These are phyloP conservation scores for Elegia similella DNA, from an alignment of 2,888 invertebrate species.

Conservation along the genomic window DNA sequence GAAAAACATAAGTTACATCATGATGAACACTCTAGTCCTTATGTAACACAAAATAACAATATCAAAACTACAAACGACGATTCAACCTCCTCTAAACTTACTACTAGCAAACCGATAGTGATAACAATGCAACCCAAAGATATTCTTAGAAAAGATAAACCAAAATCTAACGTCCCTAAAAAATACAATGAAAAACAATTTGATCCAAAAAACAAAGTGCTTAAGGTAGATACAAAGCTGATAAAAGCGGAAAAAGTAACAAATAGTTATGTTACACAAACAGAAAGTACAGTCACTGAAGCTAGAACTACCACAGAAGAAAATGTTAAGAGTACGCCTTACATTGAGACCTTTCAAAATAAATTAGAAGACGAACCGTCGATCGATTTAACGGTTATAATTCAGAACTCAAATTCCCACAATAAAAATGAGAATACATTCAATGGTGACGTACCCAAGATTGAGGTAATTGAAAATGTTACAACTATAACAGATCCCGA, in stretches of 20 bases:
- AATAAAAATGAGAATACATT: constrained; percentile 32
- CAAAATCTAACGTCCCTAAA: constrained; percentile 54
- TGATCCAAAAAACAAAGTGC: constrained; percentile 47
- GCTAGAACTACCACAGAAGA: constrained; percentile 26
- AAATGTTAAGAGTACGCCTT: constrained; percentile 27
- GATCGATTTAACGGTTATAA: constrained; percentile 62
- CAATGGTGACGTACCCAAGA: constrained; percentile 40
- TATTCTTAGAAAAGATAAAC: constrained; percentile 43
- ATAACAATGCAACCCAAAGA: constrained; percentile 35
- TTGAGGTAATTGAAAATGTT: constrained; percentile 36
- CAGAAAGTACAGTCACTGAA: constrained; percentile 27
- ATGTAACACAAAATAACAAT: constrained; percentile 23
- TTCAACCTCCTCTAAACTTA: constrained; percentile 21
- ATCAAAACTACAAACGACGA: constrained; percentile 35
- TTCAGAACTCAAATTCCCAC: constrained; percentile 48
- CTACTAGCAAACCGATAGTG: constrained; percentile 32
- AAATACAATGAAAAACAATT: constrained; percentile 61
- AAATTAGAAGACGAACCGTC: constrained; percentile 45
- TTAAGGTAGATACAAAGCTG: constrained; percentile 40
- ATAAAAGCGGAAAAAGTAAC: constrained; percentile 32
- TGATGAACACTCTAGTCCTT: constrained; percentile 29
- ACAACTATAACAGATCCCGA: constrained; percentile 24
- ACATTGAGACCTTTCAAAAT: constrained; percentile 24
- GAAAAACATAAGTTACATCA: constrained; percentile 37
- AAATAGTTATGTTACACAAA: constrained; percentile 23